phyloP scores from a whole-genome alignment of 2,113 vertebrate genomes.

The Poicephalus gulielmi region DNA sequence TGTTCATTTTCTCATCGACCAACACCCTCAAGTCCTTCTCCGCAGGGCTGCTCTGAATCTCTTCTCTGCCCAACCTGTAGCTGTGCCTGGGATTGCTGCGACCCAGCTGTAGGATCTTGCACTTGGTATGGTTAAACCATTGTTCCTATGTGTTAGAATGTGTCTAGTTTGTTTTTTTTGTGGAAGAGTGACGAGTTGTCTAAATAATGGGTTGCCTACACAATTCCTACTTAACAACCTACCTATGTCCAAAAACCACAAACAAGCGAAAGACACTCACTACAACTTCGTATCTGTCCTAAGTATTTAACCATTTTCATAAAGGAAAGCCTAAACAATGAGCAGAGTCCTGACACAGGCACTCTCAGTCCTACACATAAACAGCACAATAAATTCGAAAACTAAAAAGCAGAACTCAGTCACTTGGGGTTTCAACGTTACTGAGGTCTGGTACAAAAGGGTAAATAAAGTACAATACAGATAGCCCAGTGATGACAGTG shows the following conservation, averaged over 20 bases:
- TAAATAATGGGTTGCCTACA: not conserved
- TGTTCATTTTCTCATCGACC: no score
- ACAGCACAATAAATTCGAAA: not conserved
- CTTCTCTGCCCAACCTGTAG: no score
- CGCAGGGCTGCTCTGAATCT: no score
- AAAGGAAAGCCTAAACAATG: not conserved
- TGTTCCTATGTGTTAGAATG: not conserved
- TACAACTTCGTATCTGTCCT: not conserved
- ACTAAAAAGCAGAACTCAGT: not conserved
- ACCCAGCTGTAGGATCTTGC: no score
- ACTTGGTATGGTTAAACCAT: no score
- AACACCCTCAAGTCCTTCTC: no score
- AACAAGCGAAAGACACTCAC: not conserved
- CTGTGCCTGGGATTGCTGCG: no score
- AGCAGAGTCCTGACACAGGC: not conserved
- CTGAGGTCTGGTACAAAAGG: not conserved
- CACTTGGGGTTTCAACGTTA: not conserved
- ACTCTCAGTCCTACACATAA: not conserved
- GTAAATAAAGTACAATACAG: not conserved
- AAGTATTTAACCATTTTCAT: not conserved
- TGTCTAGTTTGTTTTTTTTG: not conserved
- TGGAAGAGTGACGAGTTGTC: not conserved
- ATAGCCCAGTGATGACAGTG: not conserved
- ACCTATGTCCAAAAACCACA: not conserved
- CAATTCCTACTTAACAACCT: not conserved